A percentile compares a stretch with the other conserved stretches of the same genome.
phyloP scores from a whole-genome alignment of 2,797 vertebrate species.

The Sebastes itinus region DNA sequence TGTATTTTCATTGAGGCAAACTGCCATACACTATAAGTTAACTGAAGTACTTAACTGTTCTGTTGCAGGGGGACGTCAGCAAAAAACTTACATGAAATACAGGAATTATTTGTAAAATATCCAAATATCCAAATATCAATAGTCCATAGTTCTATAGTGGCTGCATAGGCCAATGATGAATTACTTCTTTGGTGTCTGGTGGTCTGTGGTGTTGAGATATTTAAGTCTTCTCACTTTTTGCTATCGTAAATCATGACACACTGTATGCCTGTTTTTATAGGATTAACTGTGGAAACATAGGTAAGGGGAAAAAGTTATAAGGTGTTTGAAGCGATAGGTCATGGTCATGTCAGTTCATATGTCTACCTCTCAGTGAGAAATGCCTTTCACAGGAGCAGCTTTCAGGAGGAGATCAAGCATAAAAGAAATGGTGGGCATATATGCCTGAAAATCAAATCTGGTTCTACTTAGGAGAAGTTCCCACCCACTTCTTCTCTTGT shows the following conservation, averaged over 20 bases:
- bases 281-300: constrained; percentile 62
- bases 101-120: constrained; percentile 18
- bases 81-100: not conserved
- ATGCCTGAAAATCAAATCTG: constrained; percentile 74
- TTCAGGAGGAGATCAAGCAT: constrained; percentile 55
- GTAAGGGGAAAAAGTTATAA: constrained; percentile 55
- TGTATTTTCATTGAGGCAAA: not conserved
- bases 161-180: constrained; percentile 14
- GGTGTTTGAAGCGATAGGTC: constrained; percentile 63
- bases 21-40: not conserved
- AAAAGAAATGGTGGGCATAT: constrained; percentile 53
- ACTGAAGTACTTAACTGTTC: not conserved
- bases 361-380: constrained; percentile 55
- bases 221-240: constrained; percentile 52
- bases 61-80: not conserved
- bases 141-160: not conserved
- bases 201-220: constrained; percentile 66
- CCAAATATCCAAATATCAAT: not conserved
- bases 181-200: constrained; percentile 41
- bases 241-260: constrained; percentile 53
- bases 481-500: constrained; percentile 70
- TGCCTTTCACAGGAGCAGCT: constrained; percentile 61
- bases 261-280: constrained; percentile 54
- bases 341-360: constrained; percentile 49
- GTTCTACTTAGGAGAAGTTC: constrained; percentile 73